Evolutionary conservation across 1,140 invertebrate species (phyloP).

Genomic region (Pseudomyrmex flavicornis): DNA sequence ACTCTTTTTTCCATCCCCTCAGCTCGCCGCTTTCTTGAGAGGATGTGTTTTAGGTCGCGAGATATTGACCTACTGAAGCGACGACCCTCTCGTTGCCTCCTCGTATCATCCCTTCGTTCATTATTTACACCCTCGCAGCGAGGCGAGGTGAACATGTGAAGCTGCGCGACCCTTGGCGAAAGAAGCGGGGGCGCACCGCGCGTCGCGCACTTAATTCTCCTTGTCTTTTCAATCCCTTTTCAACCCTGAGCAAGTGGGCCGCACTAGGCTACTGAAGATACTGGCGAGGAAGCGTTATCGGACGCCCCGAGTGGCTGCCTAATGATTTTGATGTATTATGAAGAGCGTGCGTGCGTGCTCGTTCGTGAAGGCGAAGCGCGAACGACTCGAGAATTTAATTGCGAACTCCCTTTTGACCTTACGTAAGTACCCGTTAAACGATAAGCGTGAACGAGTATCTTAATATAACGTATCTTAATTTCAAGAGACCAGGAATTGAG

Average conservation of each 20-base stretch:
- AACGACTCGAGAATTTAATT: slow-evolving; percentile 29
- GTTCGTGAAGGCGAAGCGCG: not conserved
- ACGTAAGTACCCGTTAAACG: not conserved
- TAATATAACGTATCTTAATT: not conserved
- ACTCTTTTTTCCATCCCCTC: slow-evolving; percentile 37
- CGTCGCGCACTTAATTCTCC: slow-evolving; percentile 71
- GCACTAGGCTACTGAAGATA: slow-evolving; percentile 72
- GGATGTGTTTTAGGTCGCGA: slow-evolving; percentile 69
- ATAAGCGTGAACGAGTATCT: not conserved
- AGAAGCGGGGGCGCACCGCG: slow-evolving; percentile 36
- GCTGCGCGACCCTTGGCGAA: slow-evolving; percentile 59
- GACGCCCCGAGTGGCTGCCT: slow-evolving; percentile 13
- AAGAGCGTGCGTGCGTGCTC: slow-evolving; percentile 1
- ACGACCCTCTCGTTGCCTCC: slow-evolving; percentile 64
- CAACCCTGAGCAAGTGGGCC: slow-evolving; percentile 72
- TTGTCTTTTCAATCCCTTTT: slow-evolving; percentile 73
- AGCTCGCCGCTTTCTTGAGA: slow-evolving; percentile 13
- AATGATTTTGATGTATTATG: slow-evolving; percentile 66
- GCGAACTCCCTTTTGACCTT: not conserved
- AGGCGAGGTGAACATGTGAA: slow-evolving; percentile 62
- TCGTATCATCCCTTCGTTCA: slow-evolving; percentile 79
- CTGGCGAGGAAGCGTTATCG: slow-evolving; percentile 43
- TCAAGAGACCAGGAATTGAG: not conserved
- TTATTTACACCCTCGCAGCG: slow-evolving; percentile 79
- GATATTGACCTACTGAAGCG: slow-evolving; percentile 78